phyloP scores from a whole-genome alignment of 2,797 vertebrate species.

The Chromis chromis region DNA sequence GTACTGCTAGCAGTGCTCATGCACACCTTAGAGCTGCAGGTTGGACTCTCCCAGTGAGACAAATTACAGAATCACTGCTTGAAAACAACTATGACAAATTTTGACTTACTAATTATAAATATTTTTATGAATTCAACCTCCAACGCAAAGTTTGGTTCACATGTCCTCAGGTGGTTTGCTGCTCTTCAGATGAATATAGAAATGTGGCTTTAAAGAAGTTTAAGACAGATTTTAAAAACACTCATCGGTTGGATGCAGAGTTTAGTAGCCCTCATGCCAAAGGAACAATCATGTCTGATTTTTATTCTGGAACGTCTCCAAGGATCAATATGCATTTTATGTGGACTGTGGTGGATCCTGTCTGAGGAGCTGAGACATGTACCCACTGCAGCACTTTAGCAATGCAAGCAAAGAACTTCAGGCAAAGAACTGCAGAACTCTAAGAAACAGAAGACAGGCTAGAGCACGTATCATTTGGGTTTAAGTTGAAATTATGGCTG shows the following conservation, averaged over 20 bases:
- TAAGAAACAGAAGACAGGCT: not conserved
- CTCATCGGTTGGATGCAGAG: not conserved
- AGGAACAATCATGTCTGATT: conserved; percentile 26
- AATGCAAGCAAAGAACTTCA: not conserved
- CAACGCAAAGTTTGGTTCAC: not conserved
- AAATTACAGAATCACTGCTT: not conserved
- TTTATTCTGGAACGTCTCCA: not conserved
- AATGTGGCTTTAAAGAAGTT: not conserved
- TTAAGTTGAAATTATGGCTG: not conserved
- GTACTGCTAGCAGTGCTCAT: too few relatives aligned
- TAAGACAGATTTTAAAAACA: conserved; percentile 8
- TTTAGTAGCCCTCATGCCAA: conserved; percentile 17
- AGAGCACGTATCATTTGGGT: not conserved
- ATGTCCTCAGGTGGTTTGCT: conserved; percentile 33
- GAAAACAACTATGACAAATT: too few relatives aligned
- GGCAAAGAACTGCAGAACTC: not conserved
- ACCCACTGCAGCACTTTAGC: too few relatives aligned
- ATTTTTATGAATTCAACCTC: conserved; percentile 12
- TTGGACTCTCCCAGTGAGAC: not conserved
- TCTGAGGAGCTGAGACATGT: not conserved
- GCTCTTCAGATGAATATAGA: not conserved
- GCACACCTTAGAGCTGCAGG: not conserved
- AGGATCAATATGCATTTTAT: not conserved
- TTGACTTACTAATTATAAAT: too few relatives aligned
- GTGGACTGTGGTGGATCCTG: not conserved